Evolutionary conservation across 2,888 invertebrate species (phyloP).

Genomic region (Dolomedes plantarius): DNA sequence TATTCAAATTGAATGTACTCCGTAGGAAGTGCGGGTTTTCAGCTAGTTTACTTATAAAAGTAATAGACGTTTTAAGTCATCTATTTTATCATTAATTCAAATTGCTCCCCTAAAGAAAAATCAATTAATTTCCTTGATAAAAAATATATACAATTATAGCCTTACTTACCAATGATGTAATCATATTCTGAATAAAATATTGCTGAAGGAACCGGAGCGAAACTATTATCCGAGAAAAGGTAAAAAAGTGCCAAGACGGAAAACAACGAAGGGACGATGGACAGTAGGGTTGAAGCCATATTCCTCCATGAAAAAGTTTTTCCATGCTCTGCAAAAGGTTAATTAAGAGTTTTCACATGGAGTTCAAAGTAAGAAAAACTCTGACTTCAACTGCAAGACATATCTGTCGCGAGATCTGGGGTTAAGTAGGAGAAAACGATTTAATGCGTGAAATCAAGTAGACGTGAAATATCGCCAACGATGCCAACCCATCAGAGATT

Average conservation of each 20-base stretch:
- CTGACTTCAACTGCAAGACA: background rate
- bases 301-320: constrained; percentile 35
- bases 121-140: no score
- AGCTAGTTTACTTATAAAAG: no score
- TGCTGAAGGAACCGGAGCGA: constrained; percentile 34
- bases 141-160: no score
- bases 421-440: background rate
- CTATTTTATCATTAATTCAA: no score
- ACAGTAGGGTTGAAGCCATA: constrained; percentile 47
- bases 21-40: no score
- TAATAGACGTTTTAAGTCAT: no score
- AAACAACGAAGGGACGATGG: constrained; percentile 43
- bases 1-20: no score
- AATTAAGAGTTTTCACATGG: background rate
- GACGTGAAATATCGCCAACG: constrained; percentile 43
- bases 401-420: background rate
- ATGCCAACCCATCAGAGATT: background rate
- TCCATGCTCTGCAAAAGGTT: constrained; percentile 39
- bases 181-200: constrained; percentile 77
- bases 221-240: constrained; percentile 61
- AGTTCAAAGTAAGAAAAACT: background rate
- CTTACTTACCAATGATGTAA: constrained; percentile 82
- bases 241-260: constrained; percentile 41
- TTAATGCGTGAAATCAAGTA: background rate
- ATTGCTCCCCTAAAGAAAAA: no score